Evolutionary conservation across 2,797 vertebrate genomes (phyloP).

Genomic region (Coluber constrictor): DNA sequence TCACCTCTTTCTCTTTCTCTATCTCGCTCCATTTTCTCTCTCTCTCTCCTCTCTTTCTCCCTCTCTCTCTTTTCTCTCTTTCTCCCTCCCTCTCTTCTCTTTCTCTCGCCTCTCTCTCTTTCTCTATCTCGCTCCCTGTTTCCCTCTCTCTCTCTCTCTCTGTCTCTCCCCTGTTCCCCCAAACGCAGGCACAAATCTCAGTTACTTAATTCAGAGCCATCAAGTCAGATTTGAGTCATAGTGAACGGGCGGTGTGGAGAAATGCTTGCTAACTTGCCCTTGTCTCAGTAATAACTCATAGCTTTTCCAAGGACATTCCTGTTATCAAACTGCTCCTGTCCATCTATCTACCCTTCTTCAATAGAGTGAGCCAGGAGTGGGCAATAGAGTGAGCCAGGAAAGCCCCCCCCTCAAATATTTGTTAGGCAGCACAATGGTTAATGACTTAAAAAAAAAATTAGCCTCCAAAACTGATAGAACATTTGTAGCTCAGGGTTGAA

Average conservation of each 20-base stretch:
- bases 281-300: neutral
- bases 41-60: neutral
- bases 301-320: neutral
- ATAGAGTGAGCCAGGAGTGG: neutral
- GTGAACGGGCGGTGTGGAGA: neutral
- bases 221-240: neutral
- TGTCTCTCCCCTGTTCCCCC: neutral
- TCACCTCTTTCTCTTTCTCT: neutral
- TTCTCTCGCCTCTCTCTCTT: neutral
- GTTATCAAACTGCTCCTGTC: neutral
- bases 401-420: neutral
- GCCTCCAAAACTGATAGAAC: neutral
- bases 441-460: neutral
- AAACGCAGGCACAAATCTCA: neutral
- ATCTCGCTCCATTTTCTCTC: neutral
- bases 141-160: neutral
- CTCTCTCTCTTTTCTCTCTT: neutral
- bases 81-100: neutral
- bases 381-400: neutral
- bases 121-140: neutral
- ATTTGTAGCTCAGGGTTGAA: neutral
- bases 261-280: neutral
- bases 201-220: neutral
- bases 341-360: neutral
- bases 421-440: neutral